phyloP scores from a whole-genome alignment of 2,888 invertebrate species.

The Dynastes grantii region DNA sequence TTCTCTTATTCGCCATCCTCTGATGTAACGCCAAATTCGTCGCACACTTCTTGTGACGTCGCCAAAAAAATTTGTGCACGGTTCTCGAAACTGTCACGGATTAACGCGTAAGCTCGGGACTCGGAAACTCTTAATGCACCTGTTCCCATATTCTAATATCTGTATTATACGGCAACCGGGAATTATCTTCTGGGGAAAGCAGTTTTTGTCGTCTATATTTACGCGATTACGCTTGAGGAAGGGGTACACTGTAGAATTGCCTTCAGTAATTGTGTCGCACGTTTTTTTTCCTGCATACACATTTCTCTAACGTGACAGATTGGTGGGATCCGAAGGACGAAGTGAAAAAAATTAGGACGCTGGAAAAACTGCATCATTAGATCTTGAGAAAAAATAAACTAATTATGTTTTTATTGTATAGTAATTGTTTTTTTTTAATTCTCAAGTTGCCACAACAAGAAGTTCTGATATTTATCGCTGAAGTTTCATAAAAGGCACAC shows the following conservation, averaged over 20 bases:
- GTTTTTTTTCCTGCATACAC: conserved; percentile 10
- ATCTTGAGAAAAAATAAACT: conserved; percentile 1
- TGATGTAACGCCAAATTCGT: conserved; percentile 20
- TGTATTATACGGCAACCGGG: conserved; percentile 19
- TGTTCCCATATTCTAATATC: conserved; percentile 40
- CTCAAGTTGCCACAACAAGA: not conserved
- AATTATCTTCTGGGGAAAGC: conserved; percentile 39
- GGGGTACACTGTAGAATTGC: conserved; percentile 1
- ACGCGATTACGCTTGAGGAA: conserved; percentile 19
- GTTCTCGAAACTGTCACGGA: conserved; percentile 50
- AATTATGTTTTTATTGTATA: not conserved
- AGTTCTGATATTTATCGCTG: too few species aligned
- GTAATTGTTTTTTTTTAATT: not conserved
- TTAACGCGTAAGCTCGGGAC: conserved; percentile 29
- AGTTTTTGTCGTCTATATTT: conserved; percentile 40
- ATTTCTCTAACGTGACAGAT: conserved; percentile 13
- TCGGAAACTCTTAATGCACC: conserved; percentile 45
- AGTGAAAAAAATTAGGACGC: conserved; percentile 6
- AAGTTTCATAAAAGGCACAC: too few species aligned
- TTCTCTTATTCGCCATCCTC: not conserved
- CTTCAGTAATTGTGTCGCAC: conserved; percentile 30
- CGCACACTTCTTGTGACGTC: conserved; percentile 38
- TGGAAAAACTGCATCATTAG: not conserved
- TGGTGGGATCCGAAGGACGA: not conserved
- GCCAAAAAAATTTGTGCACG: conserved; percentile 25